Conservation (phyloP, 2,113 vertebrate species). For the Vimba vimba region DNA sequence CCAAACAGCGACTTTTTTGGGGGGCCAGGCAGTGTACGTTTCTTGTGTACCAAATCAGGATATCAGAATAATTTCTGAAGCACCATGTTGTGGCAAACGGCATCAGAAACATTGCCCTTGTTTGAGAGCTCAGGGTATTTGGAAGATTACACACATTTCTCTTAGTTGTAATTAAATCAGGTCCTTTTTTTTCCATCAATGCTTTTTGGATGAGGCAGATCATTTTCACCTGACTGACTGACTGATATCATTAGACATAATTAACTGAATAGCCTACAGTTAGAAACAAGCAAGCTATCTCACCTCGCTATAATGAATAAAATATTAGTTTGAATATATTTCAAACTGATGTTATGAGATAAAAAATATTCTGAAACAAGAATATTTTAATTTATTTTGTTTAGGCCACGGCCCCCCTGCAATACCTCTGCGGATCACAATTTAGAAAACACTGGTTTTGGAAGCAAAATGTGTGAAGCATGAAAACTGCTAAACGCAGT, state of each 20-base stretch:
- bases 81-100: background rate
- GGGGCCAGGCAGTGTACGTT: background rate
- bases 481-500: background rate
- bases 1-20: too few relatives aligned
- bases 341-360: background rate
- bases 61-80: background rate
- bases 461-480: background rate
- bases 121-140: background rate
- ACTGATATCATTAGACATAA: background rate
- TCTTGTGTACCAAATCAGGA: background rate
- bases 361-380: background rate
- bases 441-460: background rate
- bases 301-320: background rate
- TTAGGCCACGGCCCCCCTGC: background rate
- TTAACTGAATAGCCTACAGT: background rate
- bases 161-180: background rate
- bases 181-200: background rate
- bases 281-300: background rate
- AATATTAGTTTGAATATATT: background rate
- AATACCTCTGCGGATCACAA: background rate
- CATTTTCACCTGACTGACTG: background rate
- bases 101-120: background rate
- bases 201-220: background rate
- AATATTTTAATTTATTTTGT: background rate
- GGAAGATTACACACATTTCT: background rate